Evolutionary conservation across 2,888 invertebrate species (phyloP), one percentile per base, ranked within the genome.

Genomic region (Melanotus villosus): DNA sequence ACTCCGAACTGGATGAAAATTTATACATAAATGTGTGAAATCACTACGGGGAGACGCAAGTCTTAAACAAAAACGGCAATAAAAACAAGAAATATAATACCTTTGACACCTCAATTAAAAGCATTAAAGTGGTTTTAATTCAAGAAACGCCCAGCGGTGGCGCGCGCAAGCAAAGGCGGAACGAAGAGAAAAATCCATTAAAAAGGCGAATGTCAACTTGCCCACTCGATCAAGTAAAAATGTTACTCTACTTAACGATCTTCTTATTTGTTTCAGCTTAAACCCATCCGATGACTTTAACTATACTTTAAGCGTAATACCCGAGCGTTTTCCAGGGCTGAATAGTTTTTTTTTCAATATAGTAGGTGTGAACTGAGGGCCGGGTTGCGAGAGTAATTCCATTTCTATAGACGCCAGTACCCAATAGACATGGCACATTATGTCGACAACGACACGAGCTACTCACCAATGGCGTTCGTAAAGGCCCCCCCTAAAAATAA

Each of bases 221-320:
- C 75, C 78, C 77, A 77, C 78, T 79, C 72, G 78, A 77, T 77
- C 72, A 72, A 76, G 66, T 64, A 76, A 77, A 78, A 77, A 73
- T 72, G 67, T 72, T 72, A 72, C 72, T 75, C 77, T 75, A 75
- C 65, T 62, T 73, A 71, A 78, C 77, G 80, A 80, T 81, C 80
- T 41, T 67, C 57, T 70, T 79, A 80, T 82, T 82, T 81, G 80
- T 81, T 79, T 81, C 77, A 77, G 78, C 78, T 76, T 77, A 76
- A 79, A 77, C 77, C 75, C 76, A 72, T 45, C 69, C 71, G 73
- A 70, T 74, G 72, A 75, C 71, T 75, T 73, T 72, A 74, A 73
- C 70, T 72, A 68, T 78, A 76, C 79, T 80, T 78, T 82, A 80
- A 82, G 79, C 77, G 80, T 81, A 80, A 82, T 82, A 80, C 80